phyloP scores from a whole-genome alignment of 2,797 vertebrate genomes.

The Hephaestus fuliginosus region DNA sequence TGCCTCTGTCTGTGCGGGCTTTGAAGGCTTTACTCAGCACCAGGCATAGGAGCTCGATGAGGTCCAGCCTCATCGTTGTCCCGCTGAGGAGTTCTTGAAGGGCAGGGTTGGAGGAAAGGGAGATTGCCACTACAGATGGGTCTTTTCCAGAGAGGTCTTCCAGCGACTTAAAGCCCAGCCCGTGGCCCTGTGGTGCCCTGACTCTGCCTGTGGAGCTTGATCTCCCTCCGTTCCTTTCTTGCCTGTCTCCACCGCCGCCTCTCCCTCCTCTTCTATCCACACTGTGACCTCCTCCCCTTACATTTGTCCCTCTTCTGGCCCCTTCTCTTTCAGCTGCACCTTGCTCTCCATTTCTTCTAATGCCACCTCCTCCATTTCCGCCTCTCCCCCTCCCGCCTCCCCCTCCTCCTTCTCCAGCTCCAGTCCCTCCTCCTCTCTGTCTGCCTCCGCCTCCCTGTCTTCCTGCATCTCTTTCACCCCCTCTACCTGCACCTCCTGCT shows the following conservation, averaged over 20 bases:
- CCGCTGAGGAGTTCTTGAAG: slow-evolving; percentile 84
- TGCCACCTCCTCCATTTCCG: slow-evolving; percentile 6
- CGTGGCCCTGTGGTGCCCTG: slow-evolving; percentile 61
- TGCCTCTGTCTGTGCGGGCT: slow-evolving; percentile 85
- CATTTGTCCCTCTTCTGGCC: not conserved
- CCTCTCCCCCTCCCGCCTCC: not conserved
- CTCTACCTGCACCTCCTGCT: not conserved
- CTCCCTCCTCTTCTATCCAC: slow-evolving; percentile 17
- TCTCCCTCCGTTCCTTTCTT: slow-evolving; percentile 30
- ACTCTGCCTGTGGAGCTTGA: slow-evolving; percentile 33
- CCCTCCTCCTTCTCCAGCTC: not conserved
- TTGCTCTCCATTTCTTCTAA: slow-evolving; percentile 4
- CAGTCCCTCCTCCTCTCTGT: too few relatives aligned
- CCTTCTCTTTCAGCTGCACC: slow-evolving; percentile 11
- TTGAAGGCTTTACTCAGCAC: slow-evolving; percentile 90
- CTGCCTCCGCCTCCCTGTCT: not conserved
- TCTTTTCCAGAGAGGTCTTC: slow-evolving; percentile 88
- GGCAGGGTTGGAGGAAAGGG: slow-evolving; percentile 84
- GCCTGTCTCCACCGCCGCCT: slow-evolving; percentile 24
- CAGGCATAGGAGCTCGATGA: slow-evolving; percentile 89
- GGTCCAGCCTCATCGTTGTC: slow-evolving; percentile 80
- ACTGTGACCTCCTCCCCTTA: slow-evolving; percentile 27
- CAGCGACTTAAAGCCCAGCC: slow-evolving; percentile 86
- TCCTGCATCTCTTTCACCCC: not conserved
- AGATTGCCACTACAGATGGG: slow-evolving; percentile 89